Evolutionary conservation across 2,888 invertebrate species (phyloP).

Genomic region (Caenorhabditis sp.): DNA sequence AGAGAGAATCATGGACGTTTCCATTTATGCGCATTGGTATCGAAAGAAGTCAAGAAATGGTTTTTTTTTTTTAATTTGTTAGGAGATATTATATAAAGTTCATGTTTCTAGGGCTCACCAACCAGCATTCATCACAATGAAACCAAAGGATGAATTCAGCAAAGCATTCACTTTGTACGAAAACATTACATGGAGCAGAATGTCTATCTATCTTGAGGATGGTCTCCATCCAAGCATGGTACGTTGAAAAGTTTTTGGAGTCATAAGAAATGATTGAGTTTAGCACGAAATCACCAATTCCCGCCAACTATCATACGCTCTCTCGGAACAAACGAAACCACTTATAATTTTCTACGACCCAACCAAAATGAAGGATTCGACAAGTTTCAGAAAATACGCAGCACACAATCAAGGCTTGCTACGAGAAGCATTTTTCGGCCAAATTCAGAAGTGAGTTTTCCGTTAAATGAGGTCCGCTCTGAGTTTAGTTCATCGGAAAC

Average conservation of each 20-base stretch:
- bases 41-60: conserved; percentile 36
- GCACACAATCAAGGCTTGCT: conserved; percentile 18
- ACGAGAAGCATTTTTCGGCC: conserved; percentile 9
- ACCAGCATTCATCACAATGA: conserved; percentile 51
- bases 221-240: conserved; percentile 23
- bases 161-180: conserved; percentile 40
- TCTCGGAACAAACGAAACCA: conserved; percentile 10
- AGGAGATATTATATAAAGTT: background rate
- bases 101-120: conserved; percentile 29
- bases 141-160: conserved; percentile 36
- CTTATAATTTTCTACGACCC: conserved; percentile 39
- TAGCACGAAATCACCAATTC: conserved; percentile 6
- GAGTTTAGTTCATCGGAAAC: too few relatives aligned
- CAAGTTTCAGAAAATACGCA: conserved; percentile 23
- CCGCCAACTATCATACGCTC: conserved; percentile 6
- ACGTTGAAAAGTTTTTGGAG: background rate
- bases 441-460: conserved; percentile 12
- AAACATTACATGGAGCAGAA: conserved; percentile 33
- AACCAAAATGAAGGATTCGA: conserved; percentile 19
- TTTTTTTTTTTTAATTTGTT: background rate
- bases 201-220: conserved; percentile 32
- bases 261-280: background rate
- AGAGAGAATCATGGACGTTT: conserved; percentile 40
- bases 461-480: too few relatives aligned
- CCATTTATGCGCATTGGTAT: conserved; percentile 39